Conservation (phyloP, 2,888 invertebrate genomes). For the Dryococelus australis region DNA sequence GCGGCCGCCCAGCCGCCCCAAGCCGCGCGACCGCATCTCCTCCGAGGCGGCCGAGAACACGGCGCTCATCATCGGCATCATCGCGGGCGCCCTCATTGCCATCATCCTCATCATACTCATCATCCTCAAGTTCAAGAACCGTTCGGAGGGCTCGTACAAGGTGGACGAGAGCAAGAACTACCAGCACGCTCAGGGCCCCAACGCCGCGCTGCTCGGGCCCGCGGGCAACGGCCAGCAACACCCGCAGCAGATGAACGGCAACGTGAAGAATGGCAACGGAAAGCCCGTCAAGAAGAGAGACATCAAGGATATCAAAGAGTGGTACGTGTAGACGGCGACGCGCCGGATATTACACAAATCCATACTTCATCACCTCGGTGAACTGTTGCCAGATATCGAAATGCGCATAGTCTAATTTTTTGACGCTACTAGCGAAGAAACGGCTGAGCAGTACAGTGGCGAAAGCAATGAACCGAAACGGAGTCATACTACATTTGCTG, state of each 20-base stretch:
- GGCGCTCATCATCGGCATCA: conserved; percentile 85
- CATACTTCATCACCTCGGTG: too few species aligned
- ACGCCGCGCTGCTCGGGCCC: conserved; percentile 74
- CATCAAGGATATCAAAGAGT: conserved; percentile 93
- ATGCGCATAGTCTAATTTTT: background rate
- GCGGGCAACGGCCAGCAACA: conserved; percentile 62
- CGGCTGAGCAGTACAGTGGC: background rate
- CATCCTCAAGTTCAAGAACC: conserved; percentile 85
- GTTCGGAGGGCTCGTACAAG: conserved; percentile 91
- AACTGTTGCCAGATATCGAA: too few species aligned
- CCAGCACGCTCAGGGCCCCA: conserved; percentile 71
- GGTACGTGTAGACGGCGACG: conserved; percentile 76
- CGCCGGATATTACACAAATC: background rate
- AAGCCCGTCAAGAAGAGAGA: conserved; percentile 74
- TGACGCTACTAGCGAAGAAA: background rate
- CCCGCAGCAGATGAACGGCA: conserved; percentile 55
- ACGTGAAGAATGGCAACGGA: conserved; percentile 56
- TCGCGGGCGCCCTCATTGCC: conserved; percentile 89
- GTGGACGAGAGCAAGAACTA: conserved; percentile 85
- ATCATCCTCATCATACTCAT: conserved; percentile 89
- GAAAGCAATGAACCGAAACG: background rate
- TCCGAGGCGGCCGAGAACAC: conserved; percentile 77
- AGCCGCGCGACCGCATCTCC: conserved; percentile 60
- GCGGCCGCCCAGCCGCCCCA: conserved; percentile 55
- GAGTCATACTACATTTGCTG: background rate